Base-by-base conservation (phyloP, 1,140 invertebrate genomes). In the Megalopta genalis region DNA sequence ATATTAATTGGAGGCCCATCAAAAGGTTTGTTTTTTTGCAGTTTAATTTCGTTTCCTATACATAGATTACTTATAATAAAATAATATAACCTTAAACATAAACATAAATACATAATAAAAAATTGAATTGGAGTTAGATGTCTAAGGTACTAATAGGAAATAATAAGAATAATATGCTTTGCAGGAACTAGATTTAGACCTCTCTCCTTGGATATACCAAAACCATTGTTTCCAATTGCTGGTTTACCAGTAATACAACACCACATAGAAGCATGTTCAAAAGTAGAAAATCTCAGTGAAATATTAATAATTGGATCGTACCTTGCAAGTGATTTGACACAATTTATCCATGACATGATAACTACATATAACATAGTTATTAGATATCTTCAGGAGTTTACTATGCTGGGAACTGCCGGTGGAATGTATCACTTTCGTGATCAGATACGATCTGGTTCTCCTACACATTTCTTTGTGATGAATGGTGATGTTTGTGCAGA, bases 401-500 rank as follows among this genome's bases (percentile, higher is more conserved):
- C 96, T 52, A 95, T 97, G 0, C 91, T 99, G 1, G 99, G 99
- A 21, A 99, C 99, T 10, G 99, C 98, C 2, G 99, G 99, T 62
- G 98, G 98, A 27, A 95, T 99, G 86, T 99, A 98, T 92, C 98
- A 99, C 93, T 99, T 99, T 91, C 94, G 98, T 52, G 98, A 99
- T 93, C 98, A 99, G 92, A 98, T 99, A 85, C 94, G 97, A 60
- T 95, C 95, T 37, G 98, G 98, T 42, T 96, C 96, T 90, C 98
- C 98, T 0, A 95, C 97, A 64, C 96, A 95, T 12, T 99, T 99
- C 92, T 99, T 99, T 90, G 95, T 99, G 0, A 95, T 99, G 84
- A 99, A 99, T 93, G 98, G 98, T 5, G 99, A 99, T 94, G 98
- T 99, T 5, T 99, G 99, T 91, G 97, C 98, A 12, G 98, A 99